Conservation (phyloP, 1,140 invertebrate genomes). For the Sipha flava region DNA sequence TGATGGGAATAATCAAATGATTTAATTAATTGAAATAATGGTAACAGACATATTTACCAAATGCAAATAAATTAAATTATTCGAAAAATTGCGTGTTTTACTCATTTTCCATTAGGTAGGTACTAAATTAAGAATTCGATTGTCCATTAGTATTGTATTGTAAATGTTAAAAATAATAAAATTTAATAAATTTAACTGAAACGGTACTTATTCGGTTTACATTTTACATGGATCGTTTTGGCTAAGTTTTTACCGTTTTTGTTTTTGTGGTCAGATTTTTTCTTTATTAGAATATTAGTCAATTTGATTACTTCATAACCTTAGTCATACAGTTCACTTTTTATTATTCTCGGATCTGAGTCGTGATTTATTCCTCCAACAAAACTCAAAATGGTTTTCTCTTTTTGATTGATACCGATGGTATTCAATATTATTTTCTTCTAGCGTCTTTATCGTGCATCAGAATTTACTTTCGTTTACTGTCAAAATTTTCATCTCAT, state of each 20-base stretch:
- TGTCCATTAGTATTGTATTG: too few species aligned
- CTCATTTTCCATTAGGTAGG: too few species aligned
- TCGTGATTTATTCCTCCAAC: conserved; percentile 40
- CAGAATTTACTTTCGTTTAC: not conserved
- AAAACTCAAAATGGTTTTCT: conserved; percentile 42
- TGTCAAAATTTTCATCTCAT: not conserved
- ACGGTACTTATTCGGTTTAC: too few species aligned
- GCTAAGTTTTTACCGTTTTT: not conserved
- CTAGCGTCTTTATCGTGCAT: not conserved
- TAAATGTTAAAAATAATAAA: too few species aligned
- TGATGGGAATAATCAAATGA: too few species aligned
- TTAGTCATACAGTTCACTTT: conserved; percentile 36
- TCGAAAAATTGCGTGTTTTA: too few species aligned
- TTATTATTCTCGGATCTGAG: conserved; percentile 38
- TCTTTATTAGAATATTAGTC: not conserved
- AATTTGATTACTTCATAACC: not conserved
- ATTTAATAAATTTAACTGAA: too few species aligned
- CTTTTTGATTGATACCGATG: conserved; percentile 43
- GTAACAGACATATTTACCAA: too few species aligned
- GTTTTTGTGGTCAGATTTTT: not conserved
- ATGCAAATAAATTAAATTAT: too few species aligned
- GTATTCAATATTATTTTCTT: conserved; percentile 27
- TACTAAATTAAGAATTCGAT: too few species aligned
- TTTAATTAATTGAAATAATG: too few species aligned
- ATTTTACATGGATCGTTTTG: too few species aligned